These are phyloP conservation scores for Hyposmocoma kahamanoa DNA, from an alignment of 1,140 invertebrate species.

Conservation along the genomic window DNA sequence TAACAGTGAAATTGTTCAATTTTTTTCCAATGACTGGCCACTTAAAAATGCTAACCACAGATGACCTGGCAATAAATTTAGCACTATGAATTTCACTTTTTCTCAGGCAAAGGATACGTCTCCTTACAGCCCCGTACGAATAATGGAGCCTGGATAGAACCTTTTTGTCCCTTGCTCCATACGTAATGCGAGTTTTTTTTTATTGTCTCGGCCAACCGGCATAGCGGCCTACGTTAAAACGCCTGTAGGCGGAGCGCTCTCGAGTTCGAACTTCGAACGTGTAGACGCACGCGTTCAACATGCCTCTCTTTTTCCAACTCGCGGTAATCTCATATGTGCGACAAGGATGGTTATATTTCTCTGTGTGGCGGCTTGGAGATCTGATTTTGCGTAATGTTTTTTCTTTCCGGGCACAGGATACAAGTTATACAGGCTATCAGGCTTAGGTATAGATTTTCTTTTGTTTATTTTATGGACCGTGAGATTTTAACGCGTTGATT, in stretches of 20 bases:
- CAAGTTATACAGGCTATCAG: background rate
- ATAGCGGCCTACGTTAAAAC: constrained; percentile 17
- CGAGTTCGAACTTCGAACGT: too few species aligned
- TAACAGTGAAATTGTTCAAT: constrained; percentile 21
- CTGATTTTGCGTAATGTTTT: constrained; percentile 12
- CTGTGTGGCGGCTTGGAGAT: background rate
- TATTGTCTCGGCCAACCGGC: constrained; percentile 30
- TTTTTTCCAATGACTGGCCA: constrained; percentile 26
- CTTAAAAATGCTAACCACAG: constrained; percentile 12
- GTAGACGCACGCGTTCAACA: background rate
- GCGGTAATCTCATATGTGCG: constrained; percentile 1
- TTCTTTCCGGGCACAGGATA: background rate
- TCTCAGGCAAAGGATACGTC: constrained; percentile 20
- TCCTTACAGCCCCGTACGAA: constrained; percentile 19
- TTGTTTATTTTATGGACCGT: background rate
- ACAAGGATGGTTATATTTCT: constrained; percentile 13
- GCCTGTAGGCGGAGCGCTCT: constrained; percentile 34
- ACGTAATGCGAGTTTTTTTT: constrained; percentile 26
- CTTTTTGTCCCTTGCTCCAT: constrained; percentile 30
- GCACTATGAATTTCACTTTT: constrained; percentile 37
- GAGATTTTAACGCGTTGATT: too few species aligned
- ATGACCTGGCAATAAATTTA: constrained; percentile 14
- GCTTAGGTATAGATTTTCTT: background rate
- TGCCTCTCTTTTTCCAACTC: constrained; percentile 17
- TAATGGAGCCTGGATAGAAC: constrained; percentile 19